Evolutionary conservation across 1,140 invertebrate genomes (phyloP), one percentile per base, ranked within the genome.

Genomic region (Oscheius sp.): DNA sequence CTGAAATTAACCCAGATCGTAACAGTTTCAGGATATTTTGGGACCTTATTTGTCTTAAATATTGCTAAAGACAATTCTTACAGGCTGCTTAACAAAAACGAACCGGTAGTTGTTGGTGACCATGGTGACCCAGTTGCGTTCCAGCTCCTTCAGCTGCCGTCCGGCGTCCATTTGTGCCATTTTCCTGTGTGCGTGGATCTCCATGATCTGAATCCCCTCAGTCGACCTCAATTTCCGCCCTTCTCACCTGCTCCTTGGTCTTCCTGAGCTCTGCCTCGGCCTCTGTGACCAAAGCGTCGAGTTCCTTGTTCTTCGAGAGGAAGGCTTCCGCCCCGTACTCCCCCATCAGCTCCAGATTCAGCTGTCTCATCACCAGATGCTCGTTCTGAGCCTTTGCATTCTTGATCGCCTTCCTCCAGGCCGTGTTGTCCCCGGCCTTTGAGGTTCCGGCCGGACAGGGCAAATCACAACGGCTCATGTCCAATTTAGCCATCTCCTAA

Each of bases 361-460:
- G 31, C 61, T 73, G 55, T 3, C 75, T 49, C 4, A 76, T 18
- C 31, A 74, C 35, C 3, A 76, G 62, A 65, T 76, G 75, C 71
- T 76, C 65, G 35, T 76, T 76, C 63, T 76, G 75, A 15, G 75
- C 67, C 36, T 75, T 75, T 32, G 75, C 72, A 36, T 76, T 75
- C n/a, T 59, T 35, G 15, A 75, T 58, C 23, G 74, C 72, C 46
- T 76, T 76, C 31, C 71, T 58, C 76, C 74, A 78, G 7, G 64
- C 70, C 13, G 35, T 34, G 26, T 75, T 76, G 63, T 78, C 75
- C 35, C 52, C 61, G 1, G 70, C 72, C 58, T 67, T 74, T 3
- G 29, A 23, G 18, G 29, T 55, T 23, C 62, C 23, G 20, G 72
- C 67, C 4, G 75, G 75, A 36, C 62, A 35, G 13, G 75, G 75